Percentiles rank a stretch among this genome's conserved stretches.
phyloP scores from a whole-genome alignment of 2,888 invertebrate genomes.

The Synanthedon formicaeformis region DNA sequence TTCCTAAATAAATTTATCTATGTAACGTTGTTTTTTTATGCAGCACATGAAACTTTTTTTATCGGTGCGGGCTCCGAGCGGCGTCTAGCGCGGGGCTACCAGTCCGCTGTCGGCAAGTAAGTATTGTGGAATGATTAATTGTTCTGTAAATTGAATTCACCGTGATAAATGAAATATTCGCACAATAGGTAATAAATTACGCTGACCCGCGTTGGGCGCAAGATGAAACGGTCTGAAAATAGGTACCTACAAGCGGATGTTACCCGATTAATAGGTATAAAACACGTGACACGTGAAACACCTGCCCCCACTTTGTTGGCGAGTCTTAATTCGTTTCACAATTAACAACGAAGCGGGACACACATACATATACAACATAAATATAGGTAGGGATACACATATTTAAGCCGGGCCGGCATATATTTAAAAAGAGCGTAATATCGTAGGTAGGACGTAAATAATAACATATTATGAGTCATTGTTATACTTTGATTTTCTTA shows the following conservation, averaged over 20 bases:
- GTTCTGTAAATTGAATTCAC: constrained; percentile 70
- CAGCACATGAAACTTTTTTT: constrained; percentile 35
- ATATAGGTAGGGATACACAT: background rate
- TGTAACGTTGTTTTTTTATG: constrained; percentile 21
- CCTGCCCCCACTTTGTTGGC: constrained; percentile 40
- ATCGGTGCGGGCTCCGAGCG: constrained; percentile 13
- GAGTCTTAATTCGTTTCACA: constrained; percentile 18
- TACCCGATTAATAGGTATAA: constrained; percentile 47
- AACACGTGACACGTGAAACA: constrained; percentile 53
- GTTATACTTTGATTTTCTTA: no score
- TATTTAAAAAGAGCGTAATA: no score
- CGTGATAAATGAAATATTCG: constrained; percentile 70
- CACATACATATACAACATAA: background rate
- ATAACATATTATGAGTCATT: no score
- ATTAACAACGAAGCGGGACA: constrained; percentile 5
- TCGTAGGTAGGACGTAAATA: no score
- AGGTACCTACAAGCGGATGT: constrained; percentile 49
- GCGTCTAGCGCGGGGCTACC: constrained; percentile 32
- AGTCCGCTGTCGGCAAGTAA: constrained; percentile 61
- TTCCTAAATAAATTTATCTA: constrained; percentile 2
- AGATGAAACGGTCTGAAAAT: constrained; percentile 63
- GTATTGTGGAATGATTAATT: constrained; percentile 69
- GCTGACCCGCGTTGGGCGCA: constrained; percentile 59
- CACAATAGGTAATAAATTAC: constrained; percentile 71
- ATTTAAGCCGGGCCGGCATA: no score